A percentile compares a stretch with the other conserved stretches of the same genome.
phyloP scores from a whole-genome alignment of 2,113 vertebrate genomes.

The Desmodus rotundus region DNA sequence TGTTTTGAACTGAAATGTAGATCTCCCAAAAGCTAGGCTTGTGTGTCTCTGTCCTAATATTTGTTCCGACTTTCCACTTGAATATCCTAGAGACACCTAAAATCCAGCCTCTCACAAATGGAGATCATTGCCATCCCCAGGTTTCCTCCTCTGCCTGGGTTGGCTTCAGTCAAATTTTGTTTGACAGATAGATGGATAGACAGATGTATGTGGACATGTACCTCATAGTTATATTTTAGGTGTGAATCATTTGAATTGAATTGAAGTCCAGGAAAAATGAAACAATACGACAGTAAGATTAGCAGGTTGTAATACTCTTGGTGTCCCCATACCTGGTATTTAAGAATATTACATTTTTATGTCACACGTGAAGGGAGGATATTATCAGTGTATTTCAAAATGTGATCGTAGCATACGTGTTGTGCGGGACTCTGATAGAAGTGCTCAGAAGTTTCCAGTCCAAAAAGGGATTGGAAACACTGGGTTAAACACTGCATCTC shows the following conservation, averaged over 20 bases:
- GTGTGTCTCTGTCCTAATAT: neutral
- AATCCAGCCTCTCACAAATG: neutral
- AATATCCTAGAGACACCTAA: neutral
- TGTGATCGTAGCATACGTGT: neutral
- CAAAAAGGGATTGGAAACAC: neutral
- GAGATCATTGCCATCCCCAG: neutral
- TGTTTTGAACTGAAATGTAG: neutral
- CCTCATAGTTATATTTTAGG: neutral
- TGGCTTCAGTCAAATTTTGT: neutral
- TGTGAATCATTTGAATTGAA: neutral
- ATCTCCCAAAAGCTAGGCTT: neutral
- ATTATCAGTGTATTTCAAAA: neutral
- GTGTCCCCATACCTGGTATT: neutral
- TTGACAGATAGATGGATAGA: neutral
- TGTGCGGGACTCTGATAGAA: neutral
- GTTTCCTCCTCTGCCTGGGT: neutral
- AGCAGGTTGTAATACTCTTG: neutral
- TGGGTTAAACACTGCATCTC: neutral
- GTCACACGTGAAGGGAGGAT: neutral
- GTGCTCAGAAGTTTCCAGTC: neutral
- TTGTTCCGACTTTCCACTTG: neutral
- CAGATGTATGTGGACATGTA: neutral
- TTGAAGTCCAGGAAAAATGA: neutral
- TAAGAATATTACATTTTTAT: neutral
- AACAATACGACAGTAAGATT: neutral